Base-by-base conservation (phyloP, 1,140 invertebrate genomes). In the Copidosoma floridanum region DNA sequence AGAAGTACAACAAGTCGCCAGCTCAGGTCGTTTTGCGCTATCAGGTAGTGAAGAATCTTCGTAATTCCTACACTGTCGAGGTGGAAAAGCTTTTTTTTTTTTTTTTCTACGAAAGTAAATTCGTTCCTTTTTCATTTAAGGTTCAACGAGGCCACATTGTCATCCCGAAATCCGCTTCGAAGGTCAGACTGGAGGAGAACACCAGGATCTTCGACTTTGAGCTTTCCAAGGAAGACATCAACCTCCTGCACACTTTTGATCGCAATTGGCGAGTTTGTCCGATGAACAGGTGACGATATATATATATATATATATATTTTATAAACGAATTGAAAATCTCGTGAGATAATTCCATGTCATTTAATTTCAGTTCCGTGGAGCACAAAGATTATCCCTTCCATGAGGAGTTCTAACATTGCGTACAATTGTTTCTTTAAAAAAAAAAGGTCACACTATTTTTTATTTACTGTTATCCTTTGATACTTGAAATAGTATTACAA, bases 81-180 rank as follows among this genome's bases (percentile, higher is more conserved):
- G 7, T 7, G 32, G 14, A 37, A 37, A 14, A 8, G 18, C 16
- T 6, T 41, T 41, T 8, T n/a, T 6, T 41, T 41, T 41, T 41
- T 41, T 8, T 41, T 8, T 41, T 8, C 5, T 41, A 18, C 6
- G n/a, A 41, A 41, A 41, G 18, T 8, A 41, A n/a, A 8, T n/a
- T n/a, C n/a, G n/a, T n/a, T n/a, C n/a, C n/a, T 47, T 20, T 4
- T 11, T 29, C 14, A 44, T 74, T 72, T 57, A 68, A 90, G 84
- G 72, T 91, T 52, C 89, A 94, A 70, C 82, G 89, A 52, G 90
- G 87, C 10, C 82, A 91, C 27, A 80, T 89, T 24, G 86, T 91
- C 0, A 88, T 95, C 66, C 92, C 93, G 3, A 95, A 95, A 76
- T 92, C 90, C 2, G 86, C 89, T 0, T 92, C 84, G 2, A 85